Evolutionary conservation across 2,113 vertebrate species (phyloP), one percentile per base, ranked within the genome.

Genomic region (Casuarius casuarius): DNA sequence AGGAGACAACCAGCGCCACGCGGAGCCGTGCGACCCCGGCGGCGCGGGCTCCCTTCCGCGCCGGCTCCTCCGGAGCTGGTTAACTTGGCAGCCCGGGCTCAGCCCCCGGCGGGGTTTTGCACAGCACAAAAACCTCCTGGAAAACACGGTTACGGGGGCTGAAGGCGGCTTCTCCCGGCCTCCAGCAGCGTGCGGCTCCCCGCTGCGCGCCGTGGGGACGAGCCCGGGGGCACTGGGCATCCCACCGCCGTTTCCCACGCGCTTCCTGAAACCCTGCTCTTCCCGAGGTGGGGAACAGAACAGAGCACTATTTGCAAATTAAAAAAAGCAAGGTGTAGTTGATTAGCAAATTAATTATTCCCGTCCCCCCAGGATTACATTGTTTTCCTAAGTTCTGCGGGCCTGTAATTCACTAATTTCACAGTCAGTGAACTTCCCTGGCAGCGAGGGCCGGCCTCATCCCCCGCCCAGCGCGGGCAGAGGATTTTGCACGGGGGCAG

Each of bases 321-420:
- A 49, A 78, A 97, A 94, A 78, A 80, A 88, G 90, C 96, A 96
- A 98, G 97, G 98, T 98, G 94, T 92, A 97, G 95, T 96, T 97
- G 97, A 98, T 98, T 98, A 98, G 97, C 97, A 98, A 97, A 97
- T 98, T 98, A 98, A 98, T 98, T 98, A 98, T 98, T 97, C 86
- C 96, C 88, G 95, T 97, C 93, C 97, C 97, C 96, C 95, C 97
- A 97, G 98, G 98, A 97, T 98, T 97, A 96, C 93, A 95, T 91
- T 88, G 84, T 97, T 97, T 97, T 92, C 88, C 90, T 94, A 97
- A 97, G 96, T 98, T 97, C 97, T 96, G 96, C 89, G 96, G 95
- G 95, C 73, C 93, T 90, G 75, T 90, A 48, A 94, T 96, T 95
- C 63, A 97, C 92, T 97, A 96, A 98, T 98, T 98, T 98, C 97